phyloP scores from a whole-genome alignment of 2,113 vertebrate species.

The Tachysurus vachellii region DNA sequence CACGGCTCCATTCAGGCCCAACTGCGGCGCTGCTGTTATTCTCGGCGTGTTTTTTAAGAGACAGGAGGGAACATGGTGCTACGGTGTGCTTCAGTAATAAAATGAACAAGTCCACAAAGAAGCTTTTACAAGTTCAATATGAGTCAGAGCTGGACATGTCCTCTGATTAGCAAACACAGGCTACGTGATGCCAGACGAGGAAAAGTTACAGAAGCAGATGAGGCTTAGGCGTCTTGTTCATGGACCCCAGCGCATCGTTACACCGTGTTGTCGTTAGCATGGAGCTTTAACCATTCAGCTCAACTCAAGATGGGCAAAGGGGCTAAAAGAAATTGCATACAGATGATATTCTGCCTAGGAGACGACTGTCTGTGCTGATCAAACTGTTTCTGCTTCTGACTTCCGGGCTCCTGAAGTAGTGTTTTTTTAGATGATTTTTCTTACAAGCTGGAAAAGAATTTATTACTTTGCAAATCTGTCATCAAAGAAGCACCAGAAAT shows the following conservation, averaged over 20 bases:
- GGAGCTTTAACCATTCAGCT: not conserved
- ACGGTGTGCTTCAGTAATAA: slow-evolving; percentile 24
- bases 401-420: not conserved
- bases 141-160: not conserved
- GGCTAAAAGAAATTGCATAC: not conserved
- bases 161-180: not conserved
- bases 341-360: not conserved
- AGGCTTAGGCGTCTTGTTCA: not conserved
- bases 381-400: not conserved
- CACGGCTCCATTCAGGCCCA: not conserved
- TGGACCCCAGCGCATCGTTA: not conserved
- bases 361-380: not conserved
- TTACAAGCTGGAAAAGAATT: not conserved
- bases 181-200: not conserved
- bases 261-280: not conserved
- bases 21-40: slow-evolving; percentile 17
- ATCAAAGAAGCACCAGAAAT: not conserved
- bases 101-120: slow-evolving; percentile 36
- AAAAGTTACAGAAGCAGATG: not conserved
- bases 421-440: not conserved
- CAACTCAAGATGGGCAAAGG: not conserved
- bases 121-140: slow-evolving; percentile 28
- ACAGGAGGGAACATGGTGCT: slow-evolving; percentile 9
- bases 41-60: not conserved
- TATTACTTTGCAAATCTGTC: not conserved